Conservation (phyloP, 2,888 invertebrate species). For the Drosophila formosana region DNA sequence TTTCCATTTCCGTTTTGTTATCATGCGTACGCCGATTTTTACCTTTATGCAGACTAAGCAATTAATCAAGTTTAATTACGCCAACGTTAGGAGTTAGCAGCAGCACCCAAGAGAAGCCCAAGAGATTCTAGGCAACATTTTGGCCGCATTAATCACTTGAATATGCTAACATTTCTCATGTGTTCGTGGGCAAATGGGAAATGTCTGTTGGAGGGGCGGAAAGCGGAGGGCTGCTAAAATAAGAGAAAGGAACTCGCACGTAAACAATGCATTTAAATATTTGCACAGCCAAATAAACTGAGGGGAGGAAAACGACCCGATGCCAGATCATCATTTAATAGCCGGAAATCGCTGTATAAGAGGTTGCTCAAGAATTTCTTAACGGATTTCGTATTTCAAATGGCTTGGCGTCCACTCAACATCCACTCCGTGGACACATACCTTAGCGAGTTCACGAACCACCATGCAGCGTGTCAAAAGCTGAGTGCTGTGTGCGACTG, state of each 20-base stretch:
- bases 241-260: slow-evolving; percentile 57
- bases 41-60: slow-evolving; percentile 76
- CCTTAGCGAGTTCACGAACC: slow-evolving; percentile 35
- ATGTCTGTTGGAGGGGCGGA: not conserved
- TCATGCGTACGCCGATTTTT: slow-evolving; percentile 73
- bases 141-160: slow-evolving; percentile 74
- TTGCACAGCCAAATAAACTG: slow-evolving; percentile 29
- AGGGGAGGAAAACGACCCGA: slow-evolving; percentile 13
- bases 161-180: slow-evolving; percentile 75
- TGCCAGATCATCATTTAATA: slow-evolving; percentile 31
- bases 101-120: slow-evolving; percentile 18
- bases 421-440: not conserved
- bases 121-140: slow-evolving; percentile 51
- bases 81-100: slow-evolving; percentile 40
- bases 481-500: not conserved
- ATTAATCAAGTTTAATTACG: slow-evolving; percentile 83
- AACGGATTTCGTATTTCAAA: slow-evolving; percentile 14
- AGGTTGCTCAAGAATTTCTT: slow-evolving; percentile 3
- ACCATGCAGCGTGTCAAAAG: not conserved
- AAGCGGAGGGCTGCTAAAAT: slow-evolving; percentile 27
- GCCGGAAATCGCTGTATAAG: slow-evolving; percentile 23
- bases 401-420: not conserved
- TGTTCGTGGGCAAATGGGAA: slow-evolving; percentile 25
- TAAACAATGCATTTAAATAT: slow-evolving; percentile 74
- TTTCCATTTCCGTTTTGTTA: slow-evolving; percentile 74